These are phyloP conservation scores for Tetranychus piercei DNA, from an alignment of 2,888 invertebrate species.

Conservation along the genomic window DNA sequence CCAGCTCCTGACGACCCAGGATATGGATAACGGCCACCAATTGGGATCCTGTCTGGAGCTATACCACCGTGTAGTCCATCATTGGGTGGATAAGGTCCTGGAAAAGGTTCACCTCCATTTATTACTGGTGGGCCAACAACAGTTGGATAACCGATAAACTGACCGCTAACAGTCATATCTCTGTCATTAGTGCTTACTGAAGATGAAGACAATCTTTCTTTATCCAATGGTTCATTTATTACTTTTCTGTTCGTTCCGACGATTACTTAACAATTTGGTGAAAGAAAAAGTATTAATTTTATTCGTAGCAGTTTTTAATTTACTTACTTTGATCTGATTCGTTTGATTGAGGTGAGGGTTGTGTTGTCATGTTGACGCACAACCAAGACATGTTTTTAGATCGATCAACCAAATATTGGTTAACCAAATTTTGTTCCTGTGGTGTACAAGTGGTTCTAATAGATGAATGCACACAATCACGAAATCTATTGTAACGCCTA, in stretches of 20 bases:
- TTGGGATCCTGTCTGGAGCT: background rate
- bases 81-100: background rate
- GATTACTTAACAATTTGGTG: background rate
- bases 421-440: background rate
- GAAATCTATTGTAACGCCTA: background rate
- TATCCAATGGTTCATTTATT: background rate
- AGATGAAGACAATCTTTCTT: background rate
- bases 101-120: background rate
- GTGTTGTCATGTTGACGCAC: background rate
- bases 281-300: background rate
- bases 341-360: background rate
- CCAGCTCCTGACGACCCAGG: background rate
- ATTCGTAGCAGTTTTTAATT: background rate
- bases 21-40: background rate
- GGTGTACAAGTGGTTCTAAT: background rate
- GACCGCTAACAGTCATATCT: background rate
- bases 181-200: background rate
- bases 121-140: background rate
- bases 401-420: background rate
- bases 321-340: background rate
- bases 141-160: background rate
- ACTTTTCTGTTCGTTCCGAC: background rate
- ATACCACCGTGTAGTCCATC: background rate
- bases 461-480: background rate
- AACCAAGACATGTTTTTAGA: slow-evolving; percentile 4